Evolutionary conservation across 2,113 vertebrate species (phyloP), one percentile per base, ranked within the genome.

Genomic region (Thryonomys swinderianus): DNA sequence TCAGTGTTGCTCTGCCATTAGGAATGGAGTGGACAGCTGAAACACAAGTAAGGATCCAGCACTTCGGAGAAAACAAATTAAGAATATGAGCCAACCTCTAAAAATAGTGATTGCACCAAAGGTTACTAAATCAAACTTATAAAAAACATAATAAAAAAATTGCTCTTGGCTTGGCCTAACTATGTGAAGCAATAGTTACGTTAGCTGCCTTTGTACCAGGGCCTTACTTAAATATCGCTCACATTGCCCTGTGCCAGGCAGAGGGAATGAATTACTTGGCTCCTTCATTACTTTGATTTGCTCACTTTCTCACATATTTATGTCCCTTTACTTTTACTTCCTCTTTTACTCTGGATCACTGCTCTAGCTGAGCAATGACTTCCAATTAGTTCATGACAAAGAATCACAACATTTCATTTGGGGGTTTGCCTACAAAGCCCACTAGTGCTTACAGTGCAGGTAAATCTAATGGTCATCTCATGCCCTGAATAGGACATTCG

Each of bases 1-100:
- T 98, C 98, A 97, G 94, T 97, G 97, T 93, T 95, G 90, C 90
- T 97, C 96, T 96, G 94, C 97, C 96, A 98, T 98, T 98, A 98
- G 95, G 95, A 97, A 94, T 30, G 0, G 51, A 97, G 98, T 98
- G 98, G 98, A 98, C 98, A 97, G 97, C 86, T 96, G 95, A 96
- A 97, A 95, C 57, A 78, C 53, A 1, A 67, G 84, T 27, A 96
- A 96, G 93, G 55, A 96, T 88, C 87, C 76, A 88, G 92, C 4
- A 89, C 95, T 96, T 97, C 96, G 88, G 96, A 97, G 37, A 53
- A 97, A 97, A 97, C 95, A 97, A 89, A 97, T 97, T 95, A 95
- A 93, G 96, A 79, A 95, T 45, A 95, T 8, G 53, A 96, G 85
- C 84, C 18, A 8, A 94, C 80, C 92, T 90, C 94, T 45, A 96